Evolutionary conservation across 23 tunicate genomes (phyloP).

Genomic region (Trididemnum clinides): DNA sequence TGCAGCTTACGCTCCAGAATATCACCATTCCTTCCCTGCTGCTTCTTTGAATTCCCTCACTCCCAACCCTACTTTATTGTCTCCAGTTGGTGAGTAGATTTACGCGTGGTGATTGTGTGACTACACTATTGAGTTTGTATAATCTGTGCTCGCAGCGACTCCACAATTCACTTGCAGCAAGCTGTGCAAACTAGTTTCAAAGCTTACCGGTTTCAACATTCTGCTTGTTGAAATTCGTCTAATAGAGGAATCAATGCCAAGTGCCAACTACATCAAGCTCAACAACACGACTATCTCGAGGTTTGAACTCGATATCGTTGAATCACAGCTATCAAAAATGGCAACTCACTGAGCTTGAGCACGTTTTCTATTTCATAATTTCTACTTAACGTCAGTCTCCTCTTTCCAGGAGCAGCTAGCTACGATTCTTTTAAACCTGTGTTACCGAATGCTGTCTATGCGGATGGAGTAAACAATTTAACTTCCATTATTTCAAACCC

Average conservation of each 20-base stretch:
- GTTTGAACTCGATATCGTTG: too few species aligned
- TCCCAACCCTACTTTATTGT: constrained; percentile 33
- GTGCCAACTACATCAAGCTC: too few species aligned
- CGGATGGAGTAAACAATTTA: neutral
- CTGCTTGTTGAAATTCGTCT: too few species aligned
- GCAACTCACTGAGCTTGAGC: too few species aligned
- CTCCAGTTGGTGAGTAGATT: constrained; percentile 19
- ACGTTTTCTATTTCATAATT: too few species aligned
- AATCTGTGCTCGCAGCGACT: neutral
- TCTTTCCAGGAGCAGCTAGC: neutral
- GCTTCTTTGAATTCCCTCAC: constrained; percentile 46
- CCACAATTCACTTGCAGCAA: too few species aligned
- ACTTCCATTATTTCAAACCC: constrained; percentile 36
- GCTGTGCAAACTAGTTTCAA: too few species aligned
- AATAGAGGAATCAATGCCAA: too few species aligned
- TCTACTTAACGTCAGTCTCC: too few species aligned
- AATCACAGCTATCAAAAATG: too few species aligned
- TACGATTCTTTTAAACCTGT: constrained; percentile 84
- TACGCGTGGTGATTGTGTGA: neutral
- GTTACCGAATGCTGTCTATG: constrained; percentile 48
- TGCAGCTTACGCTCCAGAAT: constrained; percentile 55
- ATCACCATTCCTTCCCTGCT: constrained; percentile 58
- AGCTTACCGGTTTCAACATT: too few species aligned
- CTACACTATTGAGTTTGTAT: neutral
- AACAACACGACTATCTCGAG: too few species aligned